These are phyloP conservation scores for Harpalus rufipes DNA, from an alignment of 2,888 invertebrate species.

Conservation along the genomic window DNA sequence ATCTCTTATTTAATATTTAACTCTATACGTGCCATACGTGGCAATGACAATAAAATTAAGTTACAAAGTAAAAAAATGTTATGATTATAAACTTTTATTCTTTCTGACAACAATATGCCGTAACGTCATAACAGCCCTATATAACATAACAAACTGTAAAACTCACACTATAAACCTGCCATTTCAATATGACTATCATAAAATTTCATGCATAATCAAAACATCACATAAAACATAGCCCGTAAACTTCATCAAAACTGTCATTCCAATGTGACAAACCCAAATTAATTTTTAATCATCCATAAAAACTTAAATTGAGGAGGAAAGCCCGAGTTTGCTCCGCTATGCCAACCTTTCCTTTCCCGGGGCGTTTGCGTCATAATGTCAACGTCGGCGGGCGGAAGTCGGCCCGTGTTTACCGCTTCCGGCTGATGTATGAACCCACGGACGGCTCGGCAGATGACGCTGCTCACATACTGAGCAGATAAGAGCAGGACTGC, in stretches of 20 bases:
- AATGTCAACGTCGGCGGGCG: conserved; percentile 13
- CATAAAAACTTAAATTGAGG: conserved; percentile 17
- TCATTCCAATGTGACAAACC: conserved; percentile 44
- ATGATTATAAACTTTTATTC: neutral
- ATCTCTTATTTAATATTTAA: too few relatives aligned
- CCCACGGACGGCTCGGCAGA: conserved; percentile 2
- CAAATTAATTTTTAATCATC: conserved; percentile 53
- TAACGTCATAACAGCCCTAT: neutral
- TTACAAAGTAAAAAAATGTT: neutral
- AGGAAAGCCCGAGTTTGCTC: neutral
- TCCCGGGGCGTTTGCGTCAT: neutral
- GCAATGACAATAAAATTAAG: neutral
- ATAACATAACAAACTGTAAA: conserved; percentile 20
- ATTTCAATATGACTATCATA: conserved; percentile 18
- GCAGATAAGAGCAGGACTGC: neutral
- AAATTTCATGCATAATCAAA: conserved; percentile 36
- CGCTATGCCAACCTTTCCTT: neutral
- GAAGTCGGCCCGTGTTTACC: conserved; percentile 16
- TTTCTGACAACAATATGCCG: neutral
- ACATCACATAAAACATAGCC: neutral
- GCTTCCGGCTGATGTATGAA: conserved; percentile 46
- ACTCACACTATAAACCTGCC: neutral
- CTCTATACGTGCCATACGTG: neutral
- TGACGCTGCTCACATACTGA: conserved; percentile 19
- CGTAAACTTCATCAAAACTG: conserved; percentile 40